These are phyloP conservation scores for Hypotaenidia philippensis DNA, from an alignment of 2,797 vertebrate species.

Conservation along the genomic window DNA sequence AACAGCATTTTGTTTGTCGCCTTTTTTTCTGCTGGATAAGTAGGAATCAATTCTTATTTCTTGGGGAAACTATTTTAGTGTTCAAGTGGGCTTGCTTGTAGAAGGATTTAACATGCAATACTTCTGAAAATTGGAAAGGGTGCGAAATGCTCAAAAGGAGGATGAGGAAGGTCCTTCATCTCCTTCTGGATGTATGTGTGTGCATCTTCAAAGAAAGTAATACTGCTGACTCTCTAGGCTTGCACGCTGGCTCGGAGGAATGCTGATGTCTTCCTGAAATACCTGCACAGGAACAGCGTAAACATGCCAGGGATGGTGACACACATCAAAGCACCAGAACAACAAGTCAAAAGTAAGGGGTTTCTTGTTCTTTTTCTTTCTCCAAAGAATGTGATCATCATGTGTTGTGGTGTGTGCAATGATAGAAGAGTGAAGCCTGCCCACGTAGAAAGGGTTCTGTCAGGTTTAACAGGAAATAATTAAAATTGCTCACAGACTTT, in stretches of 20 bases:
- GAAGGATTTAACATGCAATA: not conserved
- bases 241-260: slow-evolving; percentile 92
- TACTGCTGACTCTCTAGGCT: slow-evolving; percentile 77
- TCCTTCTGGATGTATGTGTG: not conserved
- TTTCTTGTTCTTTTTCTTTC: not conserved
- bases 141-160: not conserved
- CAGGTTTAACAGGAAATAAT: not conserved
- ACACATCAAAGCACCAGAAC: slow-evolving; percentile 92
- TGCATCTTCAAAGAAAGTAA: not conserved
- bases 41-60: too few species aligned
- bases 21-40: not conserved
- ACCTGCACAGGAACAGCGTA: slow-evolving; percentile 93
- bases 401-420: not conserved
- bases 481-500: not conserved
- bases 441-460: not conserved
- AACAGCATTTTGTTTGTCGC: not conserved
- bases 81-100: not conserved
- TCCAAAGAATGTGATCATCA: not conserved
- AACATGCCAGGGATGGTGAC: slow-evolving; percentile 96
- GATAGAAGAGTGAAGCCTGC: not conserved
- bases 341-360: slow-evolving; percentile 94
- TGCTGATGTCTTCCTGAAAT: slow-evolving; percentile 94
- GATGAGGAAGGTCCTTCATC: not conserved
- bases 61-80: not conserved
- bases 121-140: not conserved